Evolutionary conservation across 1,140 invertebrate species (phyloP).

Genomic region (Chrysoperla carnea): DNA sequence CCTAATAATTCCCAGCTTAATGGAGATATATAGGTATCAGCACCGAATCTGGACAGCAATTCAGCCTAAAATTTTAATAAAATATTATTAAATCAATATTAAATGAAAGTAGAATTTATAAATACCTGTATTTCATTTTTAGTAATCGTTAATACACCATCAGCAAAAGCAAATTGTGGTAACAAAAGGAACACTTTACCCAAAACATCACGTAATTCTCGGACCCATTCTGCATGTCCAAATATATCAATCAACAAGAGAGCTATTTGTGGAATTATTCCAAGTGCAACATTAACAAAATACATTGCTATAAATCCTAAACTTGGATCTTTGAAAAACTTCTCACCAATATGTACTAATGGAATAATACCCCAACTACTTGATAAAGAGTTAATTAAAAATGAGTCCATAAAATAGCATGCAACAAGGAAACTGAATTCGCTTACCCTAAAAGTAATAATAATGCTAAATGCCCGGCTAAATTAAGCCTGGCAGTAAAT

Average conservation of each 20-base stretch:
- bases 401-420: no score
- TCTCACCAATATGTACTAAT: constrained; percentile 35
- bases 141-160: constrained; percentile 40
- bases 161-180: constrained; percentile 42
- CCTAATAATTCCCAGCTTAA: constrained; percentile 31
- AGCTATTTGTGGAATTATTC: constrained; percentile 32
- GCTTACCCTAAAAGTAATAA: no score
- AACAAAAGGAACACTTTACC: constrained; percentile 39
- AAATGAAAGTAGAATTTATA: no score
- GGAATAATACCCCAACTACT: constrained; percentile 36
- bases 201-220: constrained; percentile 29
- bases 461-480: constrained; percentile 21
- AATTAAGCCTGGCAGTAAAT: constrained; percentile 39
- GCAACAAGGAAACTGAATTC: no score
- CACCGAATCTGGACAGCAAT: constrained; percentile 36
- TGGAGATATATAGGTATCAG: constrained; percentile 44
- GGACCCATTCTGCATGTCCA: constrained; percentile 26
- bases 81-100: no score
- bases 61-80: constrained; percentile 16
- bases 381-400: constrained; percentile 14
- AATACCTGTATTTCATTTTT: constrained; percentile 40
- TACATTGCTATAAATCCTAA: constrained; percentile 46
- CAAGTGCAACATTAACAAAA: constrained; percentile 40
- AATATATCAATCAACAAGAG: constrained; percentile 43
- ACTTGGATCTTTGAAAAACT: constrained; percentile 38